Conservation (phyloP, 2,113 vertebrate species). For the Labeo rohita region DNA sequence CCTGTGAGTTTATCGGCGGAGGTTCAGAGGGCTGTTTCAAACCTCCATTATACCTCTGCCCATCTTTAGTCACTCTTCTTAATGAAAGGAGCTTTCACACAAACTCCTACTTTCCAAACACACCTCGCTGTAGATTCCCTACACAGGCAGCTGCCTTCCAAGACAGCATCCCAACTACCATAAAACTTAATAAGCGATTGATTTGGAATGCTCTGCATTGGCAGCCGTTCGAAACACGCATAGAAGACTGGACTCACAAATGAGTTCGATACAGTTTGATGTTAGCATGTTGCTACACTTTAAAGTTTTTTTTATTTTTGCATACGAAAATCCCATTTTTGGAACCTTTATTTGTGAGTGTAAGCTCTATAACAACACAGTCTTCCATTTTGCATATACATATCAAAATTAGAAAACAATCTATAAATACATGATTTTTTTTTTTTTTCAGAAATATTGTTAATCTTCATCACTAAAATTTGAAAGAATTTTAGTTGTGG, state of each 20-base stretch:
- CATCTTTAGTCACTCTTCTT: conserved; percentile 27
- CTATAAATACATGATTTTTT: no score
- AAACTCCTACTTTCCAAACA: conserved; percentile 8
- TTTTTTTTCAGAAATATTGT: no score
- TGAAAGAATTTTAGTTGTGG: no score
- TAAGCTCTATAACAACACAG: background rate
- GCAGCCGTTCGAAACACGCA: background rate
- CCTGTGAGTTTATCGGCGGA: conserved; percentile 45
- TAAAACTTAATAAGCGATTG: background rate
- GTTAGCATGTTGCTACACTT: background rate
- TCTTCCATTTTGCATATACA: background rate
- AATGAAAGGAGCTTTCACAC: conserved; percentile 46
- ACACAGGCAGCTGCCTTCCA: conserved; percentile 6
- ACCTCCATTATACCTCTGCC: conserved; percentile 26
- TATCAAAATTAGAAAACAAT: no score
- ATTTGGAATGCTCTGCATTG: background rate
- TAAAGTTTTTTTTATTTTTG: background rate
- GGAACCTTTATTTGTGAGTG: no score
- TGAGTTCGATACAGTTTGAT: background rate
- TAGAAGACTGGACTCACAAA: background rate
- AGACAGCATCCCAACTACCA: background rate
- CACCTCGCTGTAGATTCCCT: background rate
- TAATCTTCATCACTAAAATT: no score
- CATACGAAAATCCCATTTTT: background rate
- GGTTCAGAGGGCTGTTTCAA: conserved; percentile 11